Evolutionary conservation across 1,140 invertebrate genomes (phyloP), one percentile per base, ranked within the genome.

Genomic region (Lanistes nyassanus): DNA sequence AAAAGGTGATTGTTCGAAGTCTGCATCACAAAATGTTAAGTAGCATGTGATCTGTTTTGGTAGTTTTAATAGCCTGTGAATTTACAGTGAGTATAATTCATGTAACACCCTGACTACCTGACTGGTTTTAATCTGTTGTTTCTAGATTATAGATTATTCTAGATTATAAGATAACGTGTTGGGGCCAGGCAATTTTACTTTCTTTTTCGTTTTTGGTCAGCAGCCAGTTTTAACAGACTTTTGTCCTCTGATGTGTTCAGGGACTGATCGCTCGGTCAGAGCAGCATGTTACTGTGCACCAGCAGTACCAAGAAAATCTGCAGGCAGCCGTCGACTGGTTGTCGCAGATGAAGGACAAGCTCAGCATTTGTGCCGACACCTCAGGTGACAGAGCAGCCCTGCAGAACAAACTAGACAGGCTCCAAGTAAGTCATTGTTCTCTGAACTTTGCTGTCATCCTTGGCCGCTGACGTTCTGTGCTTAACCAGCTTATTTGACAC

Each of bases 301-400:
- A 93, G 70, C 80, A 86, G 64, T 88, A 84, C 74, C 85, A 87
- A 39, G 86, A 88, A 66, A 76, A 80, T 26, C 69, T 82, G 36
- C 86, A 88, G 77, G 81, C 79, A 5, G 80, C 83, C 19, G 66
- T 83, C 21, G 88, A 89, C 75, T 88, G 88, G 87, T 91, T 98
- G 47, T 94, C 95, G 82, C 93, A 94, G 16, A 96, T 95, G 3
- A 93, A 94, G 65, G 95, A 95, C 82, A 94, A 95, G 1, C 93
- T 97, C 1, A 92, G 92, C 80, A 91, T 96, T n/a, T 98, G 95
- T 94, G 93, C 94, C 29, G 96, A 98, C 86, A 91, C 92, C 0
- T 94, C 95, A 76, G 90, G 96, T 36, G 97, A 98, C 87, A 91
- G 95, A 84, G 94, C 97, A 11, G 94, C 95, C 0, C 90, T 98